Percentiles rank a stretch among this genome's conserved stretches.
Evolutionary conservation across 1,140 invertebrate genomes (phyloP).

Genomic region (Ostrea denselamellosa): DNA sequence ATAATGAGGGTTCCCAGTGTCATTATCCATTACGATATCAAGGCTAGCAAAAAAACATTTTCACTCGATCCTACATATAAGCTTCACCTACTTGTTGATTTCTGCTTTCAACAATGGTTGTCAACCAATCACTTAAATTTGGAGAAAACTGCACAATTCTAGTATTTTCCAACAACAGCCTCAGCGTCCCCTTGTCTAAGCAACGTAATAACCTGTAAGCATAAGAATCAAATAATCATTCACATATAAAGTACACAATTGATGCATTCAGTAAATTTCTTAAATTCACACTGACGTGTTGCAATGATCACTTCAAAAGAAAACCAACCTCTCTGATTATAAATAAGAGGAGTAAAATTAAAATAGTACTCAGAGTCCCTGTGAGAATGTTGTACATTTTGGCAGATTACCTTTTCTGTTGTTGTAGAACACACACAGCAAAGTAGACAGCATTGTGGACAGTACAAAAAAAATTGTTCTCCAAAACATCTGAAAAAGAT

Average conservation of each 20-base stretch:
- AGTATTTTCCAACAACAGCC: conserved; percentile 81
- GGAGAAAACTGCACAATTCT: conserved; percentile 80
- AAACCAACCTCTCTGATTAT: not conserved
- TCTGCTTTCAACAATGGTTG: not conserved
- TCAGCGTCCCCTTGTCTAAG: conserved; percentile 82
- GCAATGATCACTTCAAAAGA: conserved; percentile 24
- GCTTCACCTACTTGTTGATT: conserved; percentile 52
- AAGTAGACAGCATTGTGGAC: conserved; percentile 84
- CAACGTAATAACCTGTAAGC: conserved; percentile 77
- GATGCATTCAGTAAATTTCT: not conserved
- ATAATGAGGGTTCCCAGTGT: no score
- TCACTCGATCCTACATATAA: not conserved
- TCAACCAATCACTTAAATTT: conserved; percentile 77
- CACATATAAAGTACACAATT: not conserved
- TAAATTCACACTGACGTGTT: not conserved
- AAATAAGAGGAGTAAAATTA: no score
- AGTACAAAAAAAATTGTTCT: conserved; percentile 72
- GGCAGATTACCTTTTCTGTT: conserved; percentile 71
- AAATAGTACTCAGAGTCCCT: no score
- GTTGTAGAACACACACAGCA: conserved; percentile 80
- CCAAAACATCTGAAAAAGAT: conserved; percentile 67
- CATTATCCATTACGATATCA: no score
- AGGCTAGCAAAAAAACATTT: no score
- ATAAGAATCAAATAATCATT: not conserved
- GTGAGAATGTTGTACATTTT: no score